Conservation (phyloP, 2,113 vertebrate genomes). For the Epinephelus cyanopodus region DNA sequence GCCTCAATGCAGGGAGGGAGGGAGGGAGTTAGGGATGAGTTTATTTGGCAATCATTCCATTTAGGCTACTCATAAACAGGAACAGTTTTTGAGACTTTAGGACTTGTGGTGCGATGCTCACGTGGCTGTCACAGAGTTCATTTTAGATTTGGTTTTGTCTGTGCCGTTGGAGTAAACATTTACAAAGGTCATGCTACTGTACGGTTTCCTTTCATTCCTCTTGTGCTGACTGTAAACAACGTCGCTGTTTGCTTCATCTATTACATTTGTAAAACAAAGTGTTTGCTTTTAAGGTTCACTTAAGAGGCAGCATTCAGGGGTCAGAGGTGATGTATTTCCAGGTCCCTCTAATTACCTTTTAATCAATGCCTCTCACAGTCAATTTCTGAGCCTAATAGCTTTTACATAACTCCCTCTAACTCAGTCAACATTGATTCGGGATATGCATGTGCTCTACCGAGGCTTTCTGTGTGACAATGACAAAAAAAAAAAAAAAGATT, state of each 20-base stretch:
- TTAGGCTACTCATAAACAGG: constrained; percentile 46
- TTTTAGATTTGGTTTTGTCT: constrained; percentile 42
- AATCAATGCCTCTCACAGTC: neutral
- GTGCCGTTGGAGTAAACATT: constrained; percentile 24
- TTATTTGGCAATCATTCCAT: constrained; percentile 61
- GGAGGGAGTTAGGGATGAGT: constrained; percentile 42
- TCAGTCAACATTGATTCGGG: neutral
- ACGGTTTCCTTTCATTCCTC: neutral
- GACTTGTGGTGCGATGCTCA: constrained; percentile 49
- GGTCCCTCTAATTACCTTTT: constrained; percentile 1
- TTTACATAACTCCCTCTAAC: neutral
- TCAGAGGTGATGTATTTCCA: neutral
- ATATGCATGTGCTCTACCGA: neutral
- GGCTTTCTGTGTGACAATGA: neutral
- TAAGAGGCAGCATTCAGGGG: neutral
- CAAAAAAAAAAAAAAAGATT: neutral
- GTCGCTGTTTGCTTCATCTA: neutral
- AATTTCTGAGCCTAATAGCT: neutral
- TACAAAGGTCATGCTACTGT: constrained; percentile 32
- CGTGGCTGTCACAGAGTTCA: constrained; percentile 20
- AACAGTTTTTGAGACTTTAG: neutral
- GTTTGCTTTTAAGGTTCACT: neutral
- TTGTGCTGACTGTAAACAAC: neutral
- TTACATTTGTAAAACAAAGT: neutral
- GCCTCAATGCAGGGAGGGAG: constrained; percentile 15